Percentiles rank a stretch among this genome's conserved stretches.
Conservation (phyloP, 2,888 invertebrate genomes). For the Drosophila mayaguana region DNA sequence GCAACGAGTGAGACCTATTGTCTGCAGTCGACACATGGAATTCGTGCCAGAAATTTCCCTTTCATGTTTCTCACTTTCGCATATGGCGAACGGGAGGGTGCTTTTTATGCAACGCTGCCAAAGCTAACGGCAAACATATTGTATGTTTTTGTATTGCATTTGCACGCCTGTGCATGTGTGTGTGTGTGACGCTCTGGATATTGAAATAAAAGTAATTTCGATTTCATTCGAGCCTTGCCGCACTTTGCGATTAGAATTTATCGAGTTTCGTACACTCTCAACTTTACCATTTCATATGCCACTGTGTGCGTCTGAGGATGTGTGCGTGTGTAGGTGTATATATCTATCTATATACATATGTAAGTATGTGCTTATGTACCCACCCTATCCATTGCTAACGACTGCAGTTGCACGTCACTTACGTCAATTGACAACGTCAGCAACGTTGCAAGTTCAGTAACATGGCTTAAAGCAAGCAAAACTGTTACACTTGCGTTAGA, state of each 20-base stretch:
- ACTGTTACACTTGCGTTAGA: slow-evolving; percentile 9
- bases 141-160: slow-evolving; percentile 11
- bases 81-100: slow-evolving; percentile 20
- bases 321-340: not conserved
- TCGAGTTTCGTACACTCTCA: slow-evolving; percentile 47
- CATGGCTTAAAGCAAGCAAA: not conserved
- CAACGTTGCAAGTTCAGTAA: slow-evolving; percentile 12
- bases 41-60: slow-evolving; percentile 81
- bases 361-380: not conserved
- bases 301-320: not conserved
- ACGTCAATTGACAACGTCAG: slow-evolving; percentile 41
- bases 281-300: slow-evolving; percentile 65
- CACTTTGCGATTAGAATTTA: slow-evolving; percentile 14
- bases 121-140: slow-evolving; percentile 29
- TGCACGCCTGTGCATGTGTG: slow-evolving; percentile 2
- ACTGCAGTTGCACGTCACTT: slow-evolving; percentile 17
- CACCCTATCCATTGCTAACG: slow-evolving; percentile 4
- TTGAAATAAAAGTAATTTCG: slow-evolving; percentile 55
- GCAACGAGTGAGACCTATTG: slow-evolving; percentile 62
- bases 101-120: slow-evolving; percentile 64
- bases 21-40: slow-evolving; percentile 68
- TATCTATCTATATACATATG: not conserved
- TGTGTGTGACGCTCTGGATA: slow-evolving; percentile 19
- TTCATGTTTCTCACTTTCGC: slow-evolving; percentile 66
- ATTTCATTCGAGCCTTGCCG: slow-evolving; percentile 46